phyloP scores from a whole-genome alignment of 2,113 vertebrate species.

The Glareola pratincola region DNA sequence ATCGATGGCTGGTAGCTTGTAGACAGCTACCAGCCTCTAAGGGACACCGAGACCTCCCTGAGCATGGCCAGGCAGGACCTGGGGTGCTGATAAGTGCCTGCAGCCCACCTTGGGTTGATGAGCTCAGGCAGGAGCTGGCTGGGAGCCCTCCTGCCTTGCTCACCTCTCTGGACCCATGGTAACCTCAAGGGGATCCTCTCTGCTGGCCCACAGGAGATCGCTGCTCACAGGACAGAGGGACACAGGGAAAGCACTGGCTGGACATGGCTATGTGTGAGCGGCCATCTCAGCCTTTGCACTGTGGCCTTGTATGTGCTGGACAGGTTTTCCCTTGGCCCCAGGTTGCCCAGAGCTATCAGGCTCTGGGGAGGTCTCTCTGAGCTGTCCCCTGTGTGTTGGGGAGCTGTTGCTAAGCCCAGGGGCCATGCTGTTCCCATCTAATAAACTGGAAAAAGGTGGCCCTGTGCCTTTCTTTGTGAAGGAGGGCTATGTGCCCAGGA shows the following conservation, averaged over 20 bases:
- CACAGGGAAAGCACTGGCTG: not conserved
- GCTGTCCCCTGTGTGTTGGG: too few relatives aligned
- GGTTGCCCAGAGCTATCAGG: not conserved
- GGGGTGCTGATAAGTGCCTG: not conserved
- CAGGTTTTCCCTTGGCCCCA: not conserved
- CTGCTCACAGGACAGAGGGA: not conserved
- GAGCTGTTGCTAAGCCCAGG: not conserved
- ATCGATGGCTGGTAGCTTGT: not conserved
- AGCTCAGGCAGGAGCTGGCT: not conserved
- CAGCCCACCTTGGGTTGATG: not conserved
- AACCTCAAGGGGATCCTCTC: not conserved
- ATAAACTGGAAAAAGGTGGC: not conserved
- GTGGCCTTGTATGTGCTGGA: not conserved
- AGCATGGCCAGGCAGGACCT: not conserved
- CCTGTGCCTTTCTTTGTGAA: not conserved
- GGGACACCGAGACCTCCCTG: not conserved
- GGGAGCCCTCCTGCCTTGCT: not conserved
- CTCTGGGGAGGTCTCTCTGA: not conserved
- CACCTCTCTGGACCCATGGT: not conserved
- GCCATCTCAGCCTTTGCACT: not conserved
- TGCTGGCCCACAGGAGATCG: not conserved
- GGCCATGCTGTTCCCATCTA: not conserved
- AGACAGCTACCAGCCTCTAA: not conserved
- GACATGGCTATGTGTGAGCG: not conserved
- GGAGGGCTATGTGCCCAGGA: not conserved